Percentiles rank a stretch among this genome's conserved stretches.
These are phyloP conservation scores for Heterocephalus glaber DNA, from an alignment of 2,113 vertebrate species.

Conservation along the genomic window DNA sequence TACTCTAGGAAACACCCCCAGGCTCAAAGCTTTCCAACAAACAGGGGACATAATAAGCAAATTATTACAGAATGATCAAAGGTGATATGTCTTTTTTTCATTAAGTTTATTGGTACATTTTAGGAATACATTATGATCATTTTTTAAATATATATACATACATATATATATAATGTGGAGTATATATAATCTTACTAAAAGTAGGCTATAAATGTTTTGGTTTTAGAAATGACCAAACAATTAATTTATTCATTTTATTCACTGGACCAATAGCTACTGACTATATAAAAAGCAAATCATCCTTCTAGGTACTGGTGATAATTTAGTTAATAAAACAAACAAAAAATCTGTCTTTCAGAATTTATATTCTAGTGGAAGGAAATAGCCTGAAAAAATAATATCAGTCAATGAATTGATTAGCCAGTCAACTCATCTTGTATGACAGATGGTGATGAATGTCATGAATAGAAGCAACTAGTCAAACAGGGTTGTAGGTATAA, in stretches of 20 bases:
- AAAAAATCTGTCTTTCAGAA: not conserved
- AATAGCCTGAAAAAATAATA: not conserved
- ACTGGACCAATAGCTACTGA: not conserved
- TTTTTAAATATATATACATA: too few species aligned
- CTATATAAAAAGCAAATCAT: not conserved
- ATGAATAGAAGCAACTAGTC: not conserved
- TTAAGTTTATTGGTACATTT: too few species aligned
- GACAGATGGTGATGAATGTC: not conserved
- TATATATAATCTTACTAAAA: not conserved
- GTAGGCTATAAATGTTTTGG: not conserved
- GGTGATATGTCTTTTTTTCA: not conserved
- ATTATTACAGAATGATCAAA: not conserved
- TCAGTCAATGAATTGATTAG: not conserved
- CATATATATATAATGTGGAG: too few species aligned
- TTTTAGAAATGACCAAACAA: not conserved
- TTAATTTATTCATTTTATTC: not conserved
- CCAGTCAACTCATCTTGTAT: not conserved
- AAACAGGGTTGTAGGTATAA: not conserved
- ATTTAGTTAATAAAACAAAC: not conserved
- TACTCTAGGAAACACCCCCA: not conserved
- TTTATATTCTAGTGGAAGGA: too few species aligned
- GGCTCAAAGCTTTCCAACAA: slow-evolving; percentile 12
- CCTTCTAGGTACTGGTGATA: not conserved
- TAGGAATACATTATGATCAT: too few species aligned
- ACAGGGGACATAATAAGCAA: not conserved